Conservation (phyloP, 2,113 vertebrate species). For the Platysteira castanea region DNA sequence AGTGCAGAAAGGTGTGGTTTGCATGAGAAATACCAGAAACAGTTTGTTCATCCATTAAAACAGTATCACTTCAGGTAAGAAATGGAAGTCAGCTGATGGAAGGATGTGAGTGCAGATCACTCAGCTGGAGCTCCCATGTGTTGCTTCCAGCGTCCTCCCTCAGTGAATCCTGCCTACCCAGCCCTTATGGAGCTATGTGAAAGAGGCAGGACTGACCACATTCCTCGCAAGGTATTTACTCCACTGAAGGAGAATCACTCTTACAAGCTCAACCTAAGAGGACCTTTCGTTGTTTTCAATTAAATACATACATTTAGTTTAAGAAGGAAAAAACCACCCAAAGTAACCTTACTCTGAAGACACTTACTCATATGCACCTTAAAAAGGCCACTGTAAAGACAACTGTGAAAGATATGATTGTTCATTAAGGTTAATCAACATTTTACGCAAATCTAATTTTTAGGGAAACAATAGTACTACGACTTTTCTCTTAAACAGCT, state of each 20-base stretch:
- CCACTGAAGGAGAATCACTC: background rate
- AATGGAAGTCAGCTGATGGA: background rate
- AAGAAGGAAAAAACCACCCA: background rate
- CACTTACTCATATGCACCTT: background rate
- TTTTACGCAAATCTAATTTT: background rate
- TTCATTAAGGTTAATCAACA: background rate
- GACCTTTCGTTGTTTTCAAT: background rate
- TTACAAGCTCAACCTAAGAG: background rate
- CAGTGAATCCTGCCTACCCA: background rate
- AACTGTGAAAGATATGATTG: background rate
- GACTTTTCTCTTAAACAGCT: background rate
- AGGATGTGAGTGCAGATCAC: background rate
- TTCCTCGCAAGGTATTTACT: constrained; percentile 33
- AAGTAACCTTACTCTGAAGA: background rate
- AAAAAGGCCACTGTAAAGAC: background rate
- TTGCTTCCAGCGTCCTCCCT: background rate
- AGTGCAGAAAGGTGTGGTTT: background rate
- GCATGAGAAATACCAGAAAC: background rate
- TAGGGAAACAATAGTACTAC: background rate
- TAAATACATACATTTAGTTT: background rate
- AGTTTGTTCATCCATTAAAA: background rate
- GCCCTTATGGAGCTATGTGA: background rate
- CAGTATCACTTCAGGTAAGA: background rate
- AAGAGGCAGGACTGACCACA: constrained; percentile 17
- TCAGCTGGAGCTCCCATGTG: background rate